phyloP scores from a whole-genome alignment of 2,113 vertebrate genomes.

The Nesoenas mayeri region DNA sequence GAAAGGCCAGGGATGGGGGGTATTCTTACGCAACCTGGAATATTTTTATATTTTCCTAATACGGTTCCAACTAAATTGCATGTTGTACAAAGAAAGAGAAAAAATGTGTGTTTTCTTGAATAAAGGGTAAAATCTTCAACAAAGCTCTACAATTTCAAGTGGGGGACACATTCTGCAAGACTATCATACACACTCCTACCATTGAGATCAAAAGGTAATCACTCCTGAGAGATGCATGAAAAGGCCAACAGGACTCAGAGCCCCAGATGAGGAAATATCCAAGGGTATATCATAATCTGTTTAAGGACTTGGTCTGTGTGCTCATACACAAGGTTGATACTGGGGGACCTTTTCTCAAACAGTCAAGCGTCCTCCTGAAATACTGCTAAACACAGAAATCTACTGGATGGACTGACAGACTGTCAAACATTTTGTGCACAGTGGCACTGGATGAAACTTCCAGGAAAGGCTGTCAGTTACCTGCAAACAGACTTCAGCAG shows the following conservation, averaged over 20 bases:
- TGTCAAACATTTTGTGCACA: not conserved
- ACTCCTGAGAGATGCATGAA: not conserved
- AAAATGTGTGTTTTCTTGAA: not conserved
- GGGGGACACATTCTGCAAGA: rapidly evolving
- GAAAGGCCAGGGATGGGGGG: not conserved
- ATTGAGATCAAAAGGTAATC: not conserved
- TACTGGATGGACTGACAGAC: not conserved
- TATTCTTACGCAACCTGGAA: not conserved
- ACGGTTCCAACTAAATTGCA: not conserved
- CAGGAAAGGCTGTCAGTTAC: not conserved
- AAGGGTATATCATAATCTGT: not conserved
- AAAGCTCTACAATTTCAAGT: not conserved
- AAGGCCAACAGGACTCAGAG: not conserved
- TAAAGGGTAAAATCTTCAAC: not conserved
- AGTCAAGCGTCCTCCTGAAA: not conserved
- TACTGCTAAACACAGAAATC: not conserved
- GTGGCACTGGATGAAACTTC: not conserved
- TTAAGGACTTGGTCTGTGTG: not conserved
- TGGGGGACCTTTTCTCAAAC: not conserved
- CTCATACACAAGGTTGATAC: not conserved
- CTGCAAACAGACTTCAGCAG: not conserved
- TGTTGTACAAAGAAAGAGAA: not conserved
- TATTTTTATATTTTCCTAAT: not conserved
- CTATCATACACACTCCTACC: not conserved
- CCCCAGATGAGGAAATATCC: not conserved